Conservation (phyloP, 2,113 vertebrate genomes). For the Orientallactaga bullata region DNA sequence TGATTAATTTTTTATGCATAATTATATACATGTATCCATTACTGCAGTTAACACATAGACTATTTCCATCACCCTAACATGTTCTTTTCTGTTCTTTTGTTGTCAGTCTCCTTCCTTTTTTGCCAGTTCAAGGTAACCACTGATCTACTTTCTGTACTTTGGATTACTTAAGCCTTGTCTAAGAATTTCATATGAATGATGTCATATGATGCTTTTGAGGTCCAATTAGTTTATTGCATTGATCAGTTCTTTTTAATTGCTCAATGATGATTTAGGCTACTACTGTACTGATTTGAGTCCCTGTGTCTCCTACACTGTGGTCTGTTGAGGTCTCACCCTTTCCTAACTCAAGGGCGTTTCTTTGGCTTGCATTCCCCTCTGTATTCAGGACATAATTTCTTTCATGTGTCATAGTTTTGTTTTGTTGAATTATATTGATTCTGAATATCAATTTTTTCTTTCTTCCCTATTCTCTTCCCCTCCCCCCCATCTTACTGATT, state of each 20-base stretch:
- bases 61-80: background rate
- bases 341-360: constrained; percentile 19
- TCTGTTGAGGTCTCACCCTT: background rate
- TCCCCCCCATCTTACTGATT: background rate
- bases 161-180: constrained; percentile 27
- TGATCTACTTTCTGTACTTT: constrained; percentile 14
- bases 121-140: background rate
- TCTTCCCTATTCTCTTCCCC: too few relatives aligned
- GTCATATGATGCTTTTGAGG: constrained; percentile 38
- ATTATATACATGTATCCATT: background rate
- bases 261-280: background rate
- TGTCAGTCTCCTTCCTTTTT: background rate
- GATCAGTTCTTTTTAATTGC: constrained; percentile 39
- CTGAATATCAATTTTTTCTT: constrained; percentile 4
- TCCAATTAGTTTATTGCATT: background rate
- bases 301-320: background rate
- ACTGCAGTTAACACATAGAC: background rate
- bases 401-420: background rate
- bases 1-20: constrained; percentile 19
- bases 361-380: background rate
- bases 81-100: constrained; percentile 4
- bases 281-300: background rate
- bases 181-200: constrained; percentile 45
- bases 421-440: constrained; percentile 1
- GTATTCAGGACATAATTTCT: constrained; percentile 24